Conservation (phyloP, 2,113 vertebrate genomes). For the Micronycteris hirsuta region DNA sequence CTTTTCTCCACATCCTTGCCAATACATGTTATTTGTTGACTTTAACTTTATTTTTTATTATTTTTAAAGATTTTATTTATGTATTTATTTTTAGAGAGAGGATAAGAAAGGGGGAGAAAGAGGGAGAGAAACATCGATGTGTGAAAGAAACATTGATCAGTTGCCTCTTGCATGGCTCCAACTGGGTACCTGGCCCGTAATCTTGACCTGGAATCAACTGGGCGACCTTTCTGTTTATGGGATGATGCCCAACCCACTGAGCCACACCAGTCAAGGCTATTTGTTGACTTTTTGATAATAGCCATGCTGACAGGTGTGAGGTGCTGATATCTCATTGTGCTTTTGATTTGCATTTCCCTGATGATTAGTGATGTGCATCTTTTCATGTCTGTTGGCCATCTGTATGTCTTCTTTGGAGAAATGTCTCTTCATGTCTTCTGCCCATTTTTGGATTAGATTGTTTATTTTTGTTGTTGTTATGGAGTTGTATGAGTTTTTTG, state of each 20-base stretch:
- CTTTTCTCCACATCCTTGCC: background rate
- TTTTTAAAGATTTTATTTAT: no score
- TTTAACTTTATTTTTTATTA: background rate
- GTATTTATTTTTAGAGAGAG: no score
- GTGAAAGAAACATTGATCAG: no score
- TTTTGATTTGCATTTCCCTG: background rate
- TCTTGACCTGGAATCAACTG: no score
- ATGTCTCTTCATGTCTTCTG: background rate
- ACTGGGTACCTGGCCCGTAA: no score
- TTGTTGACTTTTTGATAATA: background rate
- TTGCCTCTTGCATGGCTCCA: no score
- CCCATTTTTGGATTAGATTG: background rate
- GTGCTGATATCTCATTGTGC: background rate
- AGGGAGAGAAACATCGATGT: no score
- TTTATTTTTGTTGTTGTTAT: background rate
- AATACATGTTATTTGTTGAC: background rate
- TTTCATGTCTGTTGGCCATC: background rate
- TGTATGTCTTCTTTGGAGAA: background rate
- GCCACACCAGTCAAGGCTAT: no score
- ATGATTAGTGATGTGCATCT: background rate
- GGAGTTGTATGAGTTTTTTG: background rate
- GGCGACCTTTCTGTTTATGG: no score
- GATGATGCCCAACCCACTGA: no score
- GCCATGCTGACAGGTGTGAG: background rate
- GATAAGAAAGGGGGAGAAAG: no score